A percentile compares a stretch with the other conserved stretches of the same genome.
These are phyloP conservation scores for Eulithis testata DNA, from an alignment of 2,888 invertebrate species.

Conservation along the genomic window DNA sequence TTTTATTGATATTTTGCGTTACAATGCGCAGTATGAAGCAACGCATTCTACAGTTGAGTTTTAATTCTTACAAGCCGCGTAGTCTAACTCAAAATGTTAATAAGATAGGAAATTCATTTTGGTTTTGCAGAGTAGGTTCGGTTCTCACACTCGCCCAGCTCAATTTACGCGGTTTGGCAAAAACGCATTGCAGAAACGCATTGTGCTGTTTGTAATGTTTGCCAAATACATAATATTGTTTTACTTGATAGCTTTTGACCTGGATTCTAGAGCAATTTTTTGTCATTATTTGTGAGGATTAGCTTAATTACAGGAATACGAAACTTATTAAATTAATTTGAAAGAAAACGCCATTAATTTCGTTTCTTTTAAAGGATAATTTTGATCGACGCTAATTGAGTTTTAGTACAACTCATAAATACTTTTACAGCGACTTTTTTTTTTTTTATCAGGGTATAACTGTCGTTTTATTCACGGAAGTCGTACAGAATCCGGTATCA, in stretches of 20 bases:
- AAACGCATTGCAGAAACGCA: constrained; percentile 25
- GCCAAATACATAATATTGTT: constrained; percentile 32
- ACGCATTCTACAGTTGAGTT: too few relatives aligned
- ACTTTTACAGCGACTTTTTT: background rate
- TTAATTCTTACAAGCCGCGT: too few relatives aligned
- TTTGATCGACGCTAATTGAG: background rate
- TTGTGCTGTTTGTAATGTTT: constrained; percentile 22
- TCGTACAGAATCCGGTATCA: background rate
- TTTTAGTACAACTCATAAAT: constrained; percentile 1
- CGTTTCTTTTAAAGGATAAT: too few relatives aligned
- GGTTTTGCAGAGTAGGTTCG: background rate
- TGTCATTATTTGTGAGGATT: background rate
- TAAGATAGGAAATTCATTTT: too few relatives aligned
- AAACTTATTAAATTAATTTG: too few relatives aligned
- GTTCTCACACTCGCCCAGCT: constrained; percentile 19
- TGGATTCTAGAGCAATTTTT: constrained; percentile 12
- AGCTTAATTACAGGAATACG: too few relatives aligned
- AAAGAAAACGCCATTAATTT: too few relatives aligned
- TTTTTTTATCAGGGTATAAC: background rate
- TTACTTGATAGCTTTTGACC: constrained; percentile 12
- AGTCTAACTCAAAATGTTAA: too few relatives aligned
- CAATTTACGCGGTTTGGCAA: constrained; percentile 15
- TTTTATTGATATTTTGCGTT: too few relatives aligned
- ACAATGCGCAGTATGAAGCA: too few relatives aligned
- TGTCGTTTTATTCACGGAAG: background rate